phyloP scores from a whole-genome alignment of 2,797 vertebrate genomes.

The Peromyscus eremicus region DNA sequence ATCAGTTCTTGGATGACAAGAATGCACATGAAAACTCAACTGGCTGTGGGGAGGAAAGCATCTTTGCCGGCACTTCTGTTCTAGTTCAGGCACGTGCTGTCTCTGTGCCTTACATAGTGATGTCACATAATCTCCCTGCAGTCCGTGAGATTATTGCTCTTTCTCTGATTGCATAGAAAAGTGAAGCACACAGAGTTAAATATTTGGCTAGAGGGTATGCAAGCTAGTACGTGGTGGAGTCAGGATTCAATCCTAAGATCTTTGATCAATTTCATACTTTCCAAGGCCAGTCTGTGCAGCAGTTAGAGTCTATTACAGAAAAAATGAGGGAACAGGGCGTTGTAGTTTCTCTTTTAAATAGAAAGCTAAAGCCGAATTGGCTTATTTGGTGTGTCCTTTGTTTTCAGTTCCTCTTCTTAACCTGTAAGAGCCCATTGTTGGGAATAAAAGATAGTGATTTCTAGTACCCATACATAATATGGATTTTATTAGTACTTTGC shows the following conservation, averaged over 20 bases:
- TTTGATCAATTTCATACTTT: background rate
- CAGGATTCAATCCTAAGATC: background rate
- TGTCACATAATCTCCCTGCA: background rate
- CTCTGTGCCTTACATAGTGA: background rate
- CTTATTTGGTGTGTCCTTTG: background rate
- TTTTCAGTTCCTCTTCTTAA: conserved; percentile 13
- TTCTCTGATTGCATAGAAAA: background rate
- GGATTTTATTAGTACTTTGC: background rate
- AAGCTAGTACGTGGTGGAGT: background rate
- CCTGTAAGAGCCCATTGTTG: background rate
- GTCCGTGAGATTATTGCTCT: background rate
- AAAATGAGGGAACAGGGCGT: background rate
- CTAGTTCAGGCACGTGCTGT: background rate
- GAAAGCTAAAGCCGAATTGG: background rate
- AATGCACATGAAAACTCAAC: background rate
- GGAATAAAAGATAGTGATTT: background rate
- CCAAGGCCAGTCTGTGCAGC: background rate
- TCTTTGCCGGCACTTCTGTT: background rate
- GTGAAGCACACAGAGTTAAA: background rate
- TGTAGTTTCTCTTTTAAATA: background rate
- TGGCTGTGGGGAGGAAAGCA: background rate
- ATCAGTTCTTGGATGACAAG: background rate
- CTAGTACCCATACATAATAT: background rate
- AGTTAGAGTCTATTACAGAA: background rate
- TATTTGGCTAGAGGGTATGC: background rate